Conservation (phyloP, 2,113 vertebrate genomes). For the Sorex fumeus region DNA sequence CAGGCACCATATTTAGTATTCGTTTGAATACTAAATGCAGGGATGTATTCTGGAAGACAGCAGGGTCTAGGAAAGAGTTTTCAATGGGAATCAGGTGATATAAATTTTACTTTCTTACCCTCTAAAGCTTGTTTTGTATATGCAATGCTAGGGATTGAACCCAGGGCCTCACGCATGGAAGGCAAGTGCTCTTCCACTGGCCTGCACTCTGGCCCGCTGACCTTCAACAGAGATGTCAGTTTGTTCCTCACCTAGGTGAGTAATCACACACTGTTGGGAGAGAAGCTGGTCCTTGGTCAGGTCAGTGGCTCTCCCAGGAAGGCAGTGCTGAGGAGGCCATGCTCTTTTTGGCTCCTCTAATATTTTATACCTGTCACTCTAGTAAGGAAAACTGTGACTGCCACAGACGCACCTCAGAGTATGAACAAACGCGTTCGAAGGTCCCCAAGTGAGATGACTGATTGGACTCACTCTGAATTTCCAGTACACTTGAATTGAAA, state of each 20-base stretch:
- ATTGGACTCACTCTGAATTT: constrained; percentile 67
- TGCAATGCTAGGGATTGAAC: too few relatives aligned
- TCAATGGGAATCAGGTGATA: not conserved
- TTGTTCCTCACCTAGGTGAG: not conserved
- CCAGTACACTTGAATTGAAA: constrained; percentile 46
- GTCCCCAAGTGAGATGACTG: constrained; percentile 50
- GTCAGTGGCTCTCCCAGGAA: not conserved
- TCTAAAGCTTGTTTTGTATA: not conserved
- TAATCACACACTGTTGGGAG: not conserved
- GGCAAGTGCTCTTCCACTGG: too few relatives aligned
- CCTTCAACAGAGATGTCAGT: not conserved
- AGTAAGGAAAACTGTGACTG: constrained; percentile 26
- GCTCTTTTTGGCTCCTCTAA: not conserved
- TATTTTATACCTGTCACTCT: constrained; percentile 53
- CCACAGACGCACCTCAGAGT: not conserved
- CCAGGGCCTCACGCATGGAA: too few relatives aligned
- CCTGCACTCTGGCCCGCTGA: not conserved
- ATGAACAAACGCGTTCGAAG: constrained; percentile 30
- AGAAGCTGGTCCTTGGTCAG: not conserved
- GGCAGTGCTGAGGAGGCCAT: not conserved
- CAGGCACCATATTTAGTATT: not conserved
- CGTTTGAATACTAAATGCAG: not conserved
- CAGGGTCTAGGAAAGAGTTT: not conserved
- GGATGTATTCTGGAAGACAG: not conserved
- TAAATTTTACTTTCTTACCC: not conserved